phyloP scores from a whole-genome alignment of 2,888 invertebrate species.

The Lasius fuliginosus region DNA sequence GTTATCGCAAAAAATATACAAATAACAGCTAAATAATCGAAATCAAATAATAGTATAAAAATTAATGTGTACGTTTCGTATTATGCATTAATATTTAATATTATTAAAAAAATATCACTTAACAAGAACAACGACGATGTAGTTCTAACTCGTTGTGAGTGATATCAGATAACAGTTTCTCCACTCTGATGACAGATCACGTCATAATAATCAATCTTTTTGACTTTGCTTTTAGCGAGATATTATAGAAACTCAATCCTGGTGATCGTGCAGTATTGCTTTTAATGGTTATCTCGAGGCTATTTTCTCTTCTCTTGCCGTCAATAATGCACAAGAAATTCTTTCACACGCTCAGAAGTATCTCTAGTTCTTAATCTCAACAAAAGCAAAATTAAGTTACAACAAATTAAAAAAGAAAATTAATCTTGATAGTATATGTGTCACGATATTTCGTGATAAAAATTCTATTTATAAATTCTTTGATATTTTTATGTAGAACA shows the following conservation, averaged over 20 bases:
- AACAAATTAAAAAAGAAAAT: background rate
- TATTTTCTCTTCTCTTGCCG: slow-evolving; percentile 32
- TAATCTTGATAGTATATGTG: background rate
- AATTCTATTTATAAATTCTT: background rate
- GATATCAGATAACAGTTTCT: slow-evolving; percentile 61
- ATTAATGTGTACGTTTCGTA: background rate
- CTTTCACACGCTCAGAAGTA: slow-evolving; percentile 32
- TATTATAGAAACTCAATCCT: slow-evolving; percentile 62
- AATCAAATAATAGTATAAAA: background rate
- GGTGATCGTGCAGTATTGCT: slow-evolving; percentile 46
- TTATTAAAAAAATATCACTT: background rate
- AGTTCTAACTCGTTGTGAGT: slow-evolving; percentile 56
- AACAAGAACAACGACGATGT: background rate
- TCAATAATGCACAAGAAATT: slow-evolving; percentile 37
- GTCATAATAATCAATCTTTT: slow-evolving; percentile 68
- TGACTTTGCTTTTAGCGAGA: slow-evolving; percentile 56
- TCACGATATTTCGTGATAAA: background rate
- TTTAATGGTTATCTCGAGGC: slow-evolving; percentile 50
- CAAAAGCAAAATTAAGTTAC: slow-evolving; percentile 6
- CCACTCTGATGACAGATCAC: slow-evolving; percentile 68
- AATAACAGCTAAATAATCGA: background rate
- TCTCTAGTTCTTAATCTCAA: slow-evolving; percentile 1
- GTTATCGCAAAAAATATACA: background rate
- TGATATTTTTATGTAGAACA: background rate
- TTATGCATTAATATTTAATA: background rate